These are phyloP conservation scores for Orycteropus afer DNA, from an alignment of 2,113 vertebrate genomes.

Conservation along the genomic window DNA sequence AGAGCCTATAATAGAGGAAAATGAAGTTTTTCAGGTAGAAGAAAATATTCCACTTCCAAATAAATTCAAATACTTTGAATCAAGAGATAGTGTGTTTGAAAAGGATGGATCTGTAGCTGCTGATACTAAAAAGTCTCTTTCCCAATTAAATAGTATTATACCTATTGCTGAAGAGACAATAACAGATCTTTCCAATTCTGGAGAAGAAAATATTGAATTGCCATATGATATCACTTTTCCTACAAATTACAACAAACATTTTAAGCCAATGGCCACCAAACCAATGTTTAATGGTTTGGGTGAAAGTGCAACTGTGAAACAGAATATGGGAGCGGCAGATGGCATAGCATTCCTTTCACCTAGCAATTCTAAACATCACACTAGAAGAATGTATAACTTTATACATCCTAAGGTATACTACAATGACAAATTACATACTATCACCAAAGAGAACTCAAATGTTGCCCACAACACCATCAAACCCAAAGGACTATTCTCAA, in stretches of 20 bases:
- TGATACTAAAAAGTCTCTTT: background rate
- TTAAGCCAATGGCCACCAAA: background rate
- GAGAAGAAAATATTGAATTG: background rate
- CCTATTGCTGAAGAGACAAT: background rate
- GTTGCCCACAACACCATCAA: background rate
- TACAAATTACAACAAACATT: background rate
- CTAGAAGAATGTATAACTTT: background rate
- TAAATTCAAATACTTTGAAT: conserved; percentile 5
- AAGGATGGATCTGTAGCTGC: background rate
- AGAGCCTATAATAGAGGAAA: background rate
- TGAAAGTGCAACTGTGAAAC: background rate
- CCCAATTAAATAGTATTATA: background rate
- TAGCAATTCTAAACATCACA: background rate
- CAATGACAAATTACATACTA: background rate
- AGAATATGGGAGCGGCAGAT: background rate
- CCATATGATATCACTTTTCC: conserved; percentile 2
- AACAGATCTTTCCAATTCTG: background rate
- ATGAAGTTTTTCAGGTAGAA: background rate
- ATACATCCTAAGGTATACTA: background rate
- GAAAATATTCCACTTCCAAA: background rate
- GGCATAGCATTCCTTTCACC: background rate
- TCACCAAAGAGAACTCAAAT: background rate
- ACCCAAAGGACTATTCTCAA: background rate
- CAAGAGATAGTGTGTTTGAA: background rate
- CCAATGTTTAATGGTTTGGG: background rate